Conservation (phyloP, 1,140 invertebrate species). For the Penaeus japonicus region DNA sequence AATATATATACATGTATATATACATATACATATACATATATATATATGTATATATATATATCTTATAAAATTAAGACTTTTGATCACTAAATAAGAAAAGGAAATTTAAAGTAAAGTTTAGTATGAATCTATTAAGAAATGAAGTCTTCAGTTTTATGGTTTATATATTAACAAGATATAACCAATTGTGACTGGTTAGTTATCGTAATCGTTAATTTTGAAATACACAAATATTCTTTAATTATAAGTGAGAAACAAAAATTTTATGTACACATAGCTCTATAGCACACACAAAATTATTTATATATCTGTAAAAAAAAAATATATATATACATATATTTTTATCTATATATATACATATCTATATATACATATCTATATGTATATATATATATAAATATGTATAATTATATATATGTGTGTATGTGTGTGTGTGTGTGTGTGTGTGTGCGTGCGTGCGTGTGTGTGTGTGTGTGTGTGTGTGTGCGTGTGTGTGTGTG, state of each 20-base stretch:
- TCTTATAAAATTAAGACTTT: too few relatives aligned
- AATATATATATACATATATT: not conserved
- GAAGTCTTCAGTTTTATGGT: too few relatives aligned
- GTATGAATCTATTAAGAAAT: too few relatives aligned
- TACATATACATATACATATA: conserved; percentile 27
- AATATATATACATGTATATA: conserved; percentile 25
- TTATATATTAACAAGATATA: too few relatives aligned
- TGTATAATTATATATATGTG: not conserved
- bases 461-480: too few relatives aligned
- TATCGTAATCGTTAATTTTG: too few relatives aligned
- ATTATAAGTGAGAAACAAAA: not conserved
- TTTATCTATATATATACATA: not conserved
- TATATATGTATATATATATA: not conserved
- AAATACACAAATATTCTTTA: too few relatives aligned
- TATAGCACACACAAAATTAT: not conserved
- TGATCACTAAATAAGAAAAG: too few relatives aligned
- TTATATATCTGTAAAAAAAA: not conserved
- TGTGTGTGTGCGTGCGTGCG: not conserved
- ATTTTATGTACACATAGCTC: not conserved
- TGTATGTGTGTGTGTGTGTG: not conserved
- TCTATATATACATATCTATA: not conserved
- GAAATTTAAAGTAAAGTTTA: too few relatives aligned
- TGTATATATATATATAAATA: not conserved
- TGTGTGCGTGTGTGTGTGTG: too few relatives aligned
- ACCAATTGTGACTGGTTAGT: too few relatives aligned